Conservation (phyloP, 2,797 vertebrate genomes). For the Leptodactylus fallax region DNA sequence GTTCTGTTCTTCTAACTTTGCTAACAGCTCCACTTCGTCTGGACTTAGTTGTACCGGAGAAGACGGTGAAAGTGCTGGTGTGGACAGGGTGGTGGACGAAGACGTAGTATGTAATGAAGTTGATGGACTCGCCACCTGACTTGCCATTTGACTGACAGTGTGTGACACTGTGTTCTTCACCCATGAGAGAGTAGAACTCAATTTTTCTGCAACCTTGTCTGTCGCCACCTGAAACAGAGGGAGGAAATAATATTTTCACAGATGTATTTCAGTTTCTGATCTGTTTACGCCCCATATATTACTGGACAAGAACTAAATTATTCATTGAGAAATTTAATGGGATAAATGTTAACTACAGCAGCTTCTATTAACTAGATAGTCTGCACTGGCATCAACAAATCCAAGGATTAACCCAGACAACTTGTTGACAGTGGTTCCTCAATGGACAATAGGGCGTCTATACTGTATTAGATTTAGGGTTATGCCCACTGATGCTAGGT, state of each 20-base stretch:
- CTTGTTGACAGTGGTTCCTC: too few relatives aligned
- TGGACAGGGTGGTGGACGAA: slow-evolving; percentile 88
- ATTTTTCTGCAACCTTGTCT: slow-evolving; percentile 96
- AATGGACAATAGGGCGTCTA: too few relatives aligned
- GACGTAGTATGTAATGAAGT: slow-evolving; percentile 82
- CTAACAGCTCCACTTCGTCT: slow-evolving; percentile 92
- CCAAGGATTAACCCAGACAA: too few relatives aligned
- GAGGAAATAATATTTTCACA: slow-evolving; percentile 14
- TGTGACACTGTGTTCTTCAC: slow-evolving; percentile 98
- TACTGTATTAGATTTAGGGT: too few relatives aligned
- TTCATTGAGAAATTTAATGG: not conserved
- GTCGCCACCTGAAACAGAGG: slow-evolving; percentile 90
- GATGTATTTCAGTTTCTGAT: not conserved
- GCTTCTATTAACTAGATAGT: not conserved
- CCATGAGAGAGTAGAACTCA: slow-evolving; percentile 99
- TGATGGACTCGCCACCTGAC: slow-evolving; percentile 95
- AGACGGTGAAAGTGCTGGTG: slow-evolving; percentile 83
- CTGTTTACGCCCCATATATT: not conserved
- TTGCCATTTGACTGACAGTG: slow-evolving; percentile 99
- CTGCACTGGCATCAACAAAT: not conserved
- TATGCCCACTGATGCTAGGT: too few relatives aligned
- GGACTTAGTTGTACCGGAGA: slow-evolving; percentile 91
- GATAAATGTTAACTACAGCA: not conserved
- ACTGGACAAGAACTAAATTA: not conserved
- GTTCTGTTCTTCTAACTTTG: slow-evolving; percentile 97